These are phyloP conservation scores for Idaea aversata DNA, from an alignment of 2,888 invertebrate species.

Conservation along the genomic window DNA sequence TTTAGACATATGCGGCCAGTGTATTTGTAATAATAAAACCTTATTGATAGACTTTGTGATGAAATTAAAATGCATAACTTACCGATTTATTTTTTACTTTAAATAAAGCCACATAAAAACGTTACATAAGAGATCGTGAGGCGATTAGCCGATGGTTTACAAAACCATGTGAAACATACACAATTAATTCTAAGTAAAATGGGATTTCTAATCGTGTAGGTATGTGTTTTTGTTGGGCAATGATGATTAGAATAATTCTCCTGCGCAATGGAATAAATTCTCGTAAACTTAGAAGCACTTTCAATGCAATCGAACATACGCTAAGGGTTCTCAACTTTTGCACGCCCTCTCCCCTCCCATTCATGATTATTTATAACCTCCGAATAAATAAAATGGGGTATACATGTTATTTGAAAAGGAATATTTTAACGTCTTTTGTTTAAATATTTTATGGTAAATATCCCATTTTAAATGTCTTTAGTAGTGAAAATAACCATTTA, in stretches of 20 bases:
- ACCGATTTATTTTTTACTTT: not conserved
- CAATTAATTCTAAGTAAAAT: slow-evolving; percentile 23
- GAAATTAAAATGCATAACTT: not conserved
- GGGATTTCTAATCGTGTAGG: not conserved
- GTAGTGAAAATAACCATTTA: too few relatives aligned
- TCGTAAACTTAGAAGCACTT: not conserved
- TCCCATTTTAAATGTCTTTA: too few relatives aligned
- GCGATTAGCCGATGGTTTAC: slow-evolving; percentile 29
- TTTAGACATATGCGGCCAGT: too few relatives aligned
- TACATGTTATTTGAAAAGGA: too few relatives aligned
- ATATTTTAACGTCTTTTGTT: too few relatives aligned
- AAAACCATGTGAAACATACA: slow-evolving; percentile 29
- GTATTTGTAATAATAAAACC: too few relatives aligned
- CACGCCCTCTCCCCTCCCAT: too few relatives aligned
- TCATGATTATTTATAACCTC: too few relatives aligned
- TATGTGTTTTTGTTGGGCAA: not conserved
- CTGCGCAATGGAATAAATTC: not conserved
- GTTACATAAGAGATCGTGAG: slow-evolving; percentile 28
- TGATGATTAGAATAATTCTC: not conserved
- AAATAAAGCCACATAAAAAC: not conserved
- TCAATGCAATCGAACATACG: not conserved
- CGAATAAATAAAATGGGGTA: too few relatives aligned
- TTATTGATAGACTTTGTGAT: not conserved
- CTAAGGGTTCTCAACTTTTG: too few relatives aligned
- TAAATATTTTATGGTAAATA: too few relatives aligned